Evolutionary conservation across 2,797 vertebrate genomes (phyloP).

Genomic region (Notolepis coatsorum): DNA sequence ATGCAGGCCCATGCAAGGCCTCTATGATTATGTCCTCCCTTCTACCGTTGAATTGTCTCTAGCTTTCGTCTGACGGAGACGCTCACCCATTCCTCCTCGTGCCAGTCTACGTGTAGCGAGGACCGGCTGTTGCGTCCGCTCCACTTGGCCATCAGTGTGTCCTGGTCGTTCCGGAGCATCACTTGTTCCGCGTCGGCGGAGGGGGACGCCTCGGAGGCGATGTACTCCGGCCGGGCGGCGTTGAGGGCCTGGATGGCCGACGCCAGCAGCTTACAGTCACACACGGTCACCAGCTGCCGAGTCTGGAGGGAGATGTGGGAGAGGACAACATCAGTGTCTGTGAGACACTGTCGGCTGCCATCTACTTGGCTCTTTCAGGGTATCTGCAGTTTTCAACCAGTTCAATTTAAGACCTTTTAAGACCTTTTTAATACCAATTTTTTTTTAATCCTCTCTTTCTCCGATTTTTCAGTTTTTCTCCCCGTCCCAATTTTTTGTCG

Average conservation of each 20-base stretch:
- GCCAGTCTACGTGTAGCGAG: slow-evolving; percentile 93
- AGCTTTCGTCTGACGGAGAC: too few relatives aligned
- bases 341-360: too few relatives aligned
- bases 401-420: too few relatives aligned
- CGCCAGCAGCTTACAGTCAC: slow-evolving; percentile 95
- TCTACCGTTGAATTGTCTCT: neutral
- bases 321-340: neutral
- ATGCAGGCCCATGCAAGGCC: too few relatives aligned
- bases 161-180: slow-evolving; percentile 96
- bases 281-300: slow-evolving; percentile 94
- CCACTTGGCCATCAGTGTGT: slow-evolving; percentile 95
- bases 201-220: slow-evolving; percentile 95
- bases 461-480: too few relatives aligned
- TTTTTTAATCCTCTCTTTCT: too few relatives aligned
- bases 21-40: too few relatives aligned
- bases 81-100: slow-evolving; percentile 97
- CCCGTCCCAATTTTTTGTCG: too few relatives aligned
- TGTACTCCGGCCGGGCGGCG: slow-evolving; percentile 94
- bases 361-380: too few relatives aligned
- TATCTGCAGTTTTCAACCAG: too few relatives aligned
- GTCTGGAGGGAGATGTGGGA: slow-evolving; percentile 78
- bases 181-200: slow-evolving; percentile 94
- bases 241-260: slow-evolving; percentile 95
- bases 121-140: slow-evolving; percentile 90
- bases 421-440: too few relatives aligned